Base-by-base conservation (phyloP, 2,113 vertebrate genomes). In the Symphodus melops region DNA sequence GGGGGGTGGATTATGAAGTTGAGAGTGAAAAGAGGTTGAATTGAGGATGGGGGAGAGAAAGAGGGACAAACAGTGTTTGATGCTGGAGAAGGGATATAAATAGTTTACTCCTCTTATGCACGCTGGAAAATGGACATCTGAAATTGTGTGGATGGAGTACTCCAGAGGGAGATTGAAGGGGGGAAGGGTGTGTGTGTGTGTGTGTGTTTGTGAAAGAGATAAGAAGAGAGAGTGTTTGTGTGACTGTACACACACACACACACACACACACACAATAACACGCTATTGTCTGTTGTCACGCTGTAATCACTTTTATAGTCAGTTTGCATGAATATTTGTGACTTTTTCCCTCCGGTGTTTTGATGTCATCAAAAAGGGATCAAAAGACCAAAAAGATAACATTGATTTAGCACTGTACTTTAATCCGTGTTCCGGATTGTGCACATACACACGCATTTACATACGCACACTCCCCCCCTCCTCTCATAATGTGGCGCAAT, bases 61-160 rank as follows among this genome's bases (percentile, higher is more conserved):
- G 46, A 81, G 81, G 20, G 54, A 72, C 63, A 79, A 75, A 82
- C 70, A 82, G 86, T 81, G 67, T 60, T 58, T 42, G 66, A 87
- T 86, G 44, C 48, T 73, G 67, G 28, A 63, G 87, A 72, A 75
- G 72, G 85, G 85, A 86, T 89, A 88, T 87, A 92, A 92, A 91
- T 90, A 89, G 86, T 89, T 83, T 76, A 81, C 69, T 56, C 83
- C 88, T 87, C 79, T 90, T 90, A 59, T 83, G 86, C 86, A 81
- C 73, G 86, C 81, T 83, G 83, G 81, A 86, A 90, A 88, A 89
- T 82, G 79, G 87, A 86, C 87, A 86, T 88, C 55, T 86, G 72
- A 92, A 87, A 87, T 63, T 74, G 81, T 86, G 63, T 68, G 75
- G 83, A 79, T 86, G 84, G 84, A 82, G 80, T 60, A 64, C 66